Conservation (phyloP, 2,888 invertebrate genomes). For the Schizaphis graminum region DNA sequence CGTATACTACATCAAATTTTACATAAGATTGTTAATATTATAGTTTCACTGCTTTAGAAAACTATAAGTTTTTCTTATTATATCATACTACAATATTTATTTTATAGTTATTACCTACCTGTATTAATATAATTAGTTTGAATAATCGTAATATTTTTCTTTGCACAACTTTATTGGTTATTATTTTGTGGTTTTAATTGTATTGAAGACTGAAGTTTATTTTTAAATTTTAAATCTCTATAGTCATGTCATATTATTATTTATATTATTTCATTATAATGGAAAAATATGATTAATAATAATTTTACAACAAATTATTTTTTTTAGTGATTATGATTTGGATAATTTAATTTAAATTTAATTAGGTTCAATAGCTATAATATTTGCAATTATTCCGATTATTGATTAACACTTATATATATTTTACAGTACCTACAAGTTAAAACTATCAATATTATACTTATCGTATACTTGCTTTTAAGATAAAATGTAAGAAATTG, state of each 20-base stretch:
- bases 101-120: not conserved
- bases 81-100: not conserved
- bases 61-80: not conserved
- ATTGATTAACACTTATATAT: not conserved
- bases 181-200: not conserved
- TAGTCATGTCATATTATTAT: too few relatives aligned
- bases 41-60: too few relatives aligned
- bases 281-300: too few relatives aligned
- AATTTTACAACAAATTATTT: not conserved
- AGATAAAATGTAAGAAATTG: not conserved
- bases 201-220: not conserved
- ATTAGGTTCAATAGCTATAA: not conserved
- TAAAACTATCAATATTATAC: not conserved
- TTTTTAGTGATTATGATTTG: not conserved
- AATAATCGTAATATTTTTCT: not conserved
- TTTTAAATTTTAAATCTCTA: not conserved
- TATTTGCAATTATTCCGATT: not conserved
- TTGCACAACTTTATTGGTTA: not conserved
- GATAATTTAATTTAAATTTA: not conserved
- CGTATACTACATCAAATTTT: not conserved
- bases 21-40: not conserved
- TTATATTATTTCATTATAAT: too few relatives aligned
- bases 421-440: not conserved
- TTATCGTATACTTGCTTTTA: not conserved
- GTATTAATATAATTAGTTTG: not conserved